Conservation (phyloP, 2,797 vertebrate species). For the Poecilia velifera region DNA sequence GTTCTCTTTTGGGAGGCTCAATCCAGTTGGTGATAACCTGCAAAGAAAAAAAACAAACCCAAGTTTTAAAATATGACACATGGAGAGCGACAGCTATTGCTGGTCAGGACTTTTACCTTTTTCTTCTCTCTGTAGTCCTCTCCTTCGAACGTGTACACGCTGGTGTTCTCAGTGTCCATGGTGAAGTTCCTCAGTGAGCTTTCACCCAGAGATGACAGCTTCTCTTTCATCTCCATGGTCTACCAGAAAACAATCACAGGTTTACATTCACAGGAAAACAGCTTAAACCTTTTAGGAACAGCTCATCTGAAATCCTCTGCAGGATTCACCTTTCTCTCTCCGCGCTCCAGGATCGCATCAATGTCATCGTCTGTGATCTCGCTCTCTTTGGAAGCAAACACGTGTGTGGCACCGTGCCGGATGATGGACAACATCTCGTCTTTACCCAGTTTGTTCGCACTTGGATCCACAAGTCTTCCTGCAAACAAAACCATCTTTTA, state of each 20-base stretch:
- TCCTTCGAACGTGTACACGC: constrained; percentile 98
- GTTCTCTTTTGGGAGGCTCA: constrained; percentile 96
- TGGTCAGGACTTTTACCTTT: constrained; percentile 82
- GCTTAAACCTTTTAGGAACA: background rate
- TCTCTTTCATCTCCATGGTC: constrained; percentile 98
- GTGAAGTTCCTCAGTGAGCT: constrained; percentile 96
- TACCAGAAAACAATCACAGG: constrained; percentile 44
- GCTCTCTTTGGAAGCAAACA: constrained; percentile 98
- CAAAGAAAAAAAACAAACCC: constrained; percentile 3
- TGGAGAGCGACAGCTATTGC: background rate
- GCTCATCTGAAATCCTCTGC: background rate
- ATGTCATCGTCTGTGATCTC: constrained; percentile 99
- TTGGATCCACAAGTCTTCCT: constrained; percentile 97
- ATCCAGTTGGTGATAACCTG: constrained; percentile 99
- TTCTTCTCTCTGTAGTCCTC: constrained; percentile 99
- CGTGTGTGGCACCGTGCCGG: constrained; percentile 95
- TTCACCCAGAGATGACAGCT: constrained; percentile 93
- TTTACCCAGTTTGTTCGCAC: constrained; percentile 95
- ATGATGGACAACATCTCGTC: constrained; percentile 99
- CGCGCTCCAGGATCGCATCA: constrained; percentile 93
- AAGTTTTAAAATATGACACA: background rate
- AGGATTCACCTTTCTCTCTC: constrained; percentile 91
- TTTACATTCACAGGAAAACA: background rate
- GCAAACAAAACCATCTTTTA: constrained; percentile 8
- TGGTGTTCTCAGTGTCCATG: constrained; percentile 94